Base-by-base conservation (phyloP, 1,140 invertebrate species). In the Ridgeia piscesae region DNA sequence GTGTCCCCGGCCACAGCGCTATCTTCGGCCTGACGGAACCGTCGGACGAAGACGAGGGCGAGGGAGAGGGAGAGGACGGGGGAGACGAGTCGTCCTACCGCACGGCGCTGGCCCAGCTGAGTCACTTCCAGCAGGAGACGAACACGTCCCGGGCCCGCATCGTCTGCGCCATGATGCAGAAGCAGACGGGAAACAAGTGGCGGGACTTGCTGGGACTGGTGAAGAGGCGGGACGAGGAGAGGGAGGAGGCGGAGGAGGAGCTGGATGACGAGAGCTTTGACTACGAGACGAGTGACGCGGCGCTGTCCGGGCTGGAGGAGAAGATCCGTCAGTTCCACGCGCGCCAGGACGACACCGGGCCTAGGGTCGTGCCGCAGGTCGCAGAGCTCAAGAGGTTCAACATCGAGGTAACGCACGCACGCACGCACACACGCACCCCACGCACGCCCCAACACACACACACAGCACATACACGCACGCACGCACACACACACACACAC, bases 141-240 rank as follows among this genome's bases (percentile, higher is more conserved):
- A 92, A 92, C 34, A 34, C 91, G 42, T 8, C 48, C 8, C 33
- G 91, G 50, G 42, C 91, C 4, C 6, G 33, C 8, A 88, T 92
- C 34, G 89, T 92, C 88, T 92, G 91, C 33, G 31, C 91, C 33
- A 92, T 92, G 91, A 88, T 92, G 33, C 9, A 89, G 6, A 34
- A 77, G 17, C 91, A 42, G 8, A 77, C 33, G 33, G 35, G 42
- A 11, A 33, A 77, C 31, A 77, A 92, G 33, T 48, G 34, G 91
- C 17, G 48, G 6, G 91, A 33, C 17, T 21, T 92, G 33, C 33
- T 34, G 14, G 33, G 48, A 33, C 42, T 88, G 11, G 89, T 92
- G 9, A 33, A 77, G 33, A 35, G 17, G 88, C 8, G 17, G 34
- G n/a, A n/a, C 33, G 17, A 48, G 88, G 50, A 48, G 6, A 33